These are phyloP conservation scores for Caenorhabditis sp. DNA, from an alignment of 2,888 invertebrate genomes.

Conservation along the genomic window DNA sequence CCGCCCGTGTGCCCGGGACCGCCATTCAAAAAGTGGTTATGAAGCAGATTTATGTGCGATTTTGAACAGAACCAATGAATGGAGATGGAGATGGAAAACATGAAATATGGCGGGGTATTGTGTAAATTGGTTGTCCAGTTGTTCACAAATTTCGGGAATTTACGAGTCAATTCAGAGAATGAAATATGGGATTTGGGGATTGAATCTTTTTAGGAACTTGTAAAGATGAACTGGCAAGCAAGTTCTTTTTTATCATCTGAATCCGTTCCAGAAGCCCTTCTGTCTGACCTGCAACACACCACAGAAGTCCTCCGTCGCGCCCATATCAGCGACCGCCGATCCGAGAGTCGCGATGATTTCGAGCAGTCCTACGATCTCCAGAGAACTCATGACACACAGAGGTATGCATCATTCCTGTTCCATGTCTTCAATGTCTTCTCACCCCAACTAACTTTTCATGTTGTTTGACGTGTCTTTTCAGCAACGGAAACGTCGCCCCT, in stretches of 20 bases:
- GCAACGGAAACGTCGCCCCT: constrained; percentile 22
- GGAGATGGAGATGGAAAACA: too few species aligned
- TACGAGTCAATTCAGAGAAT: too few species aligned
- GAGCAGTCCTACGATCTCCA: constrained; percentile 40
- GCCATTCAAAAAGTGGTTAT: constrained; percentile 13
- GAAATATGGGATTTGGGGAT: too few species aligned
- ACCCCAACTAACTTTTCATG: background rate
- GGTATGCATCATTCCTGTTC: constrained; percentile 4
- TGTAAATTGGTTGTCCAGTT: background rate
- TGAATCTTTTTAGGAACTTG: too few species aligned
- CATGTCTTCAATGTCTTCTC: background rate
- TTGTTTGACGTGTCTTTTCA: constrained; percentile 7
- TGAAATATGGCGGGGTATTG: constrained; percentile 5
- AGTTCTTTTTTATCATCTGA: too few species aligned
- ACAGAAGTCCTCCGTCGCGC: constrained; percentile 88
- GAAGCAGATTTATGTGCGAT: constrained; percentile 3
- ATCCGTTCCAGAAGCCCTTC: constrained; percentile 89
- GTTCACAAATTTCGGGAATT: background rate
- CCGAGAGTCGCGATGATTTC: constrained; percentile 50
- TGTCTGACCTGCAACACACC: constrained; percentile 94
- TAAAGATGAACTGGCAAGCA: too few species aligned
- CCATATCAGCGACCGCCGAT: constrained; percentile 66
- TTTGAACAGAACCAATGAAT: background rate
- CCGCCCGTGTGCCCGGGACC: background rate
- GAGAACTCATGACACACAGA: constrained; percentile 38